Evolutionary conservation across 2,113 vertebrate species (phyloP).

Genomic region (Menura novaehollandiae): DNA sequence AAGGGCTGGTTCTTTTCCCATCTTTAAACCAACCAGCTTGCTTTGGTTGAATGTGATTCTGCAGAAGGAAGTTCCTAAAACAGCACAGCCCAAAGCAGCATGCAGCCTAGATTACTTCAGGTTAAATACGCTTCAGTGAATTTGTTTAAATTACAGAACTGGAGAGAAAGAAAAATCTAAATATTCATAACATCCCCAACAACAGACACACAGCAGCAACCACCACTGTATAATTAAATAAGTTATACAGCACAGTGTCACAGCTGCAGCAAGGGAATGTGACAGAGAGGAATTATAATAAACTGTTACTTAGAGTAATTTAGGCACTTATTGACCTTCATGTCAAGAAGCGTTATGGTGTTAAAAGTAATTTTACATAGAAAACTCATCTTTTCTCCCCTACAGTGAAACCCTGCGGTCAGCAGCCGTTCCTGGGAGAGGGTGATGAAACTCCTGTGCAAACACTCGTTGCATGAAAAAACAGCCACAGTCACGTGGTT

Average conservation of each 20-base stretch:
- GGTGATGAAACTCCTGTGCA: constrained; percentile 12
- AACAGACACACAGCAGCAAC: background rate
- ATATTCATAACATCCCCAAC: background rate
- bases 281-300: constrained; percentile 19
- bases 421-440: background rate
- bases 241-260: background rate
- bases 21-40: background rate
- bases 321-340: constrained; percentile 3
- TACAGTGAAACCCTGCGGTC: background rate
- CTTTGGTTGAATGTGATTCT: background rate
- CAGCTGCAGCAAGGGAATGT: background rate
- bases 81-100: background rate
- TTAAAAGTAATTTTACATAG: background rate
- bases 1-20: background rate
- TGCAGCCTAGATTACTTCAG: background rate
- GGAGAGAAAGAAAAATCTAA: background rate
- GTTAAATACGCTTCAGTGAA: constrained; percentile 5
- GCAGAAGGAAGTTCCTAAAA: background rate
- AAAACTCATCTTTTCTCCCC: constrained; percentile 3
- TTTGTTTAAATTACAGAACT: background rate
- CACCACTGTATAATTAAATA: constrained; percentile 21
- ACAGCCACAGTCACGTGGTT: background rate
- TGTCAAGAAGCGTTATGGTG: background rate
- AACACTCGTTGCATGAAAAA: background rate
- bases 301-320: constrained; percentile 8